These are phyloP conservation scores for Nasonia vitripennis DNA, from an alignment of 1,140 invertebrate genomes.

Conservation along the genomic window DNA sequence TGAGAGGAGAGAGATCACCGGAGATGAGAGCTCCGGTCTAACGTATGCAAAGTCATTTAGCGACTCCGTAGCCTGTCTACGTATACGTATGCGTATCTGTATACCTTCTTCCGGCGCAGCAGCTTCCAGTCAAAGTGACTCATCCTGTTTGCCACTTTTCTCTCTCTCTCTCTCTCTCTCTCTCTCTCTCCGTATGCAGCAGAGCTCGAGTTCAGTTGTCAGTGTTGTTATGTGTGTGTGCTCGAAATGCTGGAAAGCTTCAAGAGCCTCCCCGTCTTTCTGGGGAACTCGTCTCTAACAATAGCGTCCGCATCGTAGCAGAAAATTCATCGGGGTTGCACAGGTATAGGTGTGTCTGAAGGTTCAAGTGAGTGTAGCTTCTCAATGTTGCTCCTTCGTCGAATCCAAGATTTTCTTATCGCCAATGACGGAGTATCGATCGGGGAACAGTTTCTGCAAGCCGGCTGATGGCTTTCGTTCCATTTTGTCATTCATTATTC, in stretches of 20 bases:
- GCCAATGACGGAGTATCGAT: conserved; percentile 18
- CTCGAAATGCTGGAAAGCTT: neutral
- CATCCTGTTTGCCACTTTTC: conserved; percentile 62
- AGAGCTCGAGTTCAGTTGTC: neutral
- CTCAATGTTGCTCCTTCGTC: neutral
- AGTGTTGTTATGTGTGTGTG: too few relatives aligned
- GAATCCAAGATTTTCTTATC: neutral
- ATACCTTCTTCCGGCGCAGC: conserved; percentile 73
- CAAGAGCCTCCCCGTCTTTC: neutral
- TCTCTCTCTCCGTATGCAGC: neutral
- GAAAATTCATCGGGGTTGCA: too few relatives aligned
- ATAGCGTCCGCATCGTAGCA: neutral
- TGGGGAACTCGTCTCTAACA: neutral
- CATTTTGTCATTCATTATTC: conserved; percentile 44
- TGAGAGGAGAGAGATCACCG: neutral
- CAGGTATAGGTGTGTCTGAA: too few relatives aligned
- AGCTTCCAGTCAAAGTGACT: conserved; percentile 74
- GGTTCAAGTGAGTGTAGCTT: too few relatives aligned
- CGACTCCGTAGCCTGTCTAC: neutral
- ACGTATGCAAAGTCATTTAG: conserved; percentile 42
- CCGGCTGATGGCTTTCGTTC: neutral
- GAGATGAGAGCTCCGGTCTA: neutral
- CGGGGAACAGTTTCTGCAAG: conserved; percentile 3
- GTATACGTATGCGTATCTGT: neutral
- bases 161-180: neutral